Conservation (phyloP, 2,113 vertebrate genomes). For the Hippocampus comes region DNA sequence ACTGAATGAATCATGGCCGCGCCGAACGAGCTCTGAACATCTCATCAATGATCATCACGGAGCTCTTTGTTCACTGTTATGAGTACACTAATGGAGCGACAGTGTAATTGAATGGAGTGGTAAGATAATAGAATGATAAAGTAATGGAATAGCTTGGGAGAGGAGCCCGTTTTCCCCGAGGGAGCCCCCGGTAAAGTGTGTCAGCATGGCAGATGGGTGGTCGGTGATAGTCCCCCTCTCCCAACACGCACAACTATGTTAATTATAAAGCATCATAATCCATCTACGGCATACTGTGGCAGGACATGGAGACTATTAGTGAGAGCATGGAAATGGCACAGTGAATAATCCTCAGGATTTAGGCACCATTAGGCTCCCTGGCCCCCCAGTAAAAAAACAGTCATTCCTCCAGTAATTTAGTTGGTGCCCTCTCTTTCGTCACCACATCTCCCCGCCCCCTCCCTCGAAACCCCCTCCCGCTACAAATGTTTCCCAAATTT, state of each 20-base stretch:
- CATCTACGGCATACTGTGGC: conserved; percentile 66
- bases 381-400: conserved; percentile 49
- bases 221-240: conserved; percentile 38
- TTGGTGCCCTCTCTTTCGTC: conserved; percentile 41
- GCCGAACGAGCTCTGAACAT: conserved; percentile 39
- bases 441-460: background rate
- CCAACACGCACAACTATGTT: conserved; percentile 44
- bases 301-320: conserved; percentile 72
- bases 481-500: conserved; percentile 39
- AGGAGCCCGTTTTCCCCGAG: conserved; percentile 51
- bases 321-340: conserved; percentile 59
- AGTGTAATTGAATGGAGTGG: conserved; percentile 69
- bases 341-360: conserved; percentile 64
- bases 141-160: conserved; percentile 60
- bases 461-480: background rate
- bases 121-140: conserved; percentile 69
- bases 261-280: conserved; percentile 75
- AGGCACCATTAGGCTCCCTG: conserved; percentile 55
- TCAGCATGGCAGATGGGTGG: conserved; percentile 72
- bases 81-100: conserved; percentile 68
- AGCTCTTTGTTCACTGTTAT: conserved; percentile 65
- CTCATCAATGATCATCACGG: conserved; percentile 65
- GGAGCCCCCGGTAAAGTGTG: conserved; percentile 69
- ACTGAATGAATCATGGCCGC: conserved; percentile 41
- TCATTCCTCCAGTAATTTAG: conserved; percentile 62